These are phyloP conservation scores for Alethe diademata DNA, from an alignment of 2,113 vertebrate species.

Conservation along the genomic window DNA sequence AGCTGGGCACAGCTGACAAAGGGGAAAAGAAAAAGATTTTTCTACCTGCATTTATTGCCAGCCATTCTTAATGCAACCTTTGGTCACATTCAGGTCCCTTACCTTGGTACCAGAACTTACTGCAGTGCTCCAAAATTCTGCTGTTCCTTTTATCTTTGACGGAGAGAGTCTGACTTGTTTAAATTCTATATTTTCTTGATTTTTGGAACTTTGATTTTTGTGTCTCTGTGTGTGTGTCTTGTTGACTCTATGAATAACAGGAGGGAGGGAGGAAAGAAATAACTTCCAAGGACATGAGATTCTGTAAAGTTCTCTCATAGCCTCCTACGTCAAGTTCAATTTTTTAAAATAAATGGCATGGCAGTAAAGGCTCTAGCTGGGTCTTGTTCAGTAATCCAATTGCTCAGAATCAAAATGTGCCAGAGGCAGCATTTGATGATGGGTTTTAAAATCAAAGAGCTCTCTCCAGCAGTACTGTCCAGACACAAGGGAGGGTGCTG, in stretches of 20 bases:
- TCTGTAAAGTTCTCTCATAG: not conserved
- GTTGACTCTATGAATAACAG: not conserved
- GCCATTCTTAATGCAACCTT: not conserved
- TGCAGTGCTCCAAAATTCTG: not conserved
- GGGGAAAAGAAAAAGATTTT: not conserved
- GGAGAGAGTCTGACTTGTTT: not conserved
- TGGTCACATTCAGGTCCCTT: not conserved
- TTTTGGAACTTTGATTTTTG: not conserved
- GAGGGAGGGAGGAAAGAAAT: not conserved
- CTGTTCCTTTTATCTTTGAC: not conserved
- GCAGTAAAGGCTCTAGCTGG: not conserved
- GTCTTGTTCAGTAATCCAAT: not conserved
- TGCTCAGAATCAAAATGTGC: not conserved
- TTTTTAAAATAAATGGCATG: not conserved
- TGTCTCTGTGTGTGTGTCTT: not conserved
- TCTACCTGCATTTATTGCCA: not conserved
- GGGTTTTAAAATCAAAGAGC: constrained; percentile 44
- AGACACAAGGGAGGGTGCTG: not conserved
- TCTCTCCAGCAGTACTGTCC: not conserved
- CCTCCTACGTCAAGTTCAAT: not conserved
- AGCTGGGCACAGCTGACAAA: not conserved
- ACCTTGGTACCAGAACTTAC: not conserved
- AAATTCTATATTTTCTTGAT: not conserved
- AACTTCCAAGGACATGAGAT: not conserved
- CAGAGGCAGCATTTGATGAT: not conserved